These are phyloP conservation scores for Daphoenositta chrysoptera DNA, from an alignment of 2,113 vertebrate genomes.

Conservation along the genomic window DNA sequence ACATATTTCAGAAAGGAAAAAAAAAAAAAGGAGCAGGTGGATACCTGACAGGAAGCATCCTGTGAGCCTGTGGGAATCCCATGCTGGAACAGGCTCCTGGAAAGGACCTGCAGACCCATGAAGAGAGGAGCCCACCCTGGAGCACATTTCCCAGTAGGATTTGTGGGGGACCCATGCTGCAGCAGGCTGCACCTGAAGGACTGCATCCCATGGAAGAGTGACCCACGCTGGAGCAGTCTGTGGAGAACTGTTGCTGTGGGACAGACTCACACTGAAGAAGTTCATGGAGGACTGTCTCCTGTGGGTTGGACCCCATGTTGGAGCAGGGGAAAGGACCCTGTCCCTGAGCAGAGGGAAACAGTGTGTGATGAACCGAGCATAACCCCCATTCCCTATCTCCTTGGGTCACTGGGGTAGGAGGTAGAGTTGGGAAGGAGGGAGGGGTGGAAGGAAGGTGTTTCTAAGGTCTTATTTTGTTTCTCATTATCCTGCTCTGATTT, in stretches of 20 bases:
- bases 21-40: not conserved
- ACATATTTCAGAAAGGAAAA: not conserved
- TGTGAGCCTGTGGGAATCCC: not conserved
- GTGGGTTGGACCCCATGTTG: fast-evolving
- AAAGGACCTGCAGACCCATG: not conserved
- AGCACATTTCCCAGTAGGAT: not conserved
- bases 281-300: not conserved
- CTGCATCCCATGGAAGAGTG: too few species aligned
- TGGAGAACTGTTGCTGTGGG: not conserved
- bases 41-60: not conserved
- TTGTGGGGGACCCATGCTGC: not conserved
- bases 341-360: not conserved
- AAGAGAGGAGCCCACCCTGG: not conserved
- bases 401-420: not conserved
- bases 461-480: not conserved
- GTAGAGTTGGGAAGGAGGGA: not conserved
- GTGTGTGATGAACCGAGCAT: not conserved
- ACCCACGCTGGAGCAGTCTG: not conserved
- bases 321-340: too few species aligned
- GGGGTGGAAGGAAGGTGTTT: not conserved
- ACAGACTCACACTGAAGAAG: not conserved
- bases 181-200: not conserved
- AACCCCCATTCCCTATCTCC: not conserved
- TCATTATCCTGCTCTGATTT: not conserved
- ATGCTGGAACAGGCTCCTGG: not conserved